These are phyloP conservation scores for Spodoptera litura DNA, from an alignment of 1,140 invertebrate species.

Conservation along the genomic window DNA sequence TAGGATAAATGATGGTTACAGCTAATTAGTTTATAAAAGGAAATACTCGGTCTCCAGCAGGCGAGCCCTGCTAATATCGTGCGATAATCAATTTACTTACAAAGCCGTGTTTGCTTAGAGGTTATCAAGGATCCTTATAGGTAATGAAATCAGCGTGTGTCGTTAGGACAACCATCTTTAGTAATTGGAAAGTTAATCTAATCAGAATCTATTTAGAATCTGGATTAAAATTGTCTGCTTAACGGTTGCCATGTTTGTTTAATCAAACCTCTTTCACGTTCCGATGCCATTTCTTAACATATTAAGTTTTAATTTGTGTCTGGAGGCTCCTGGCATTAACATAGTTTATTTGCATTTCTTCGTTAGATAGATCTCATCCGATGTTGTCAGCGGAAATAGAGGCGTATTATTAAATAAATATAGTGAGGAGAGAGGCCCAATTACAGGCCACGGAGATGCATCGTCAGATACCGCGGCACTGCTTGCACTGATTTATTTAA, in stretches of 20 bases:
- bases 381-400: conserved; percentile 58
- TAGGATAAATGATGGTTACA: background rate
- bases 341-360: conserved; percentile 36
- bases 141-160: background rate
- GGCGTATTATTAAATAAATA: conserved; percentile 65
- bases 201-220: conserved; percentile 9
- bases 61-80: conserved; percentile 1
- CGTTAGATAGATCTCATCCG: conserved; percentile 28
- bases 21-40: conserved; percentile 34
- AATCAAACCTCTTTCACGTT: background rate
- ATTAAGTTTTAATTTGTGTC: conserved; percentile 35
- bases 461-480: conserved; percentile 48
- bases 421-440: conserved; percentile 56
- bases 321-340: conserved; percentile 5
- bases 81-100: conserved; percentile 28
- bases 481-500: conserved; percentile 57
- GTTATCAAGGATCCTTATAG: conserved; percentile 7
- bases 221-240: conserved; percentile 6
- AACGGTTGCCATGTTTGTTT: background rate
- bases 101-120: background rate
- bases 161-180: conserved; percentile 10
- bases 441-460: conserved; percentile 58
- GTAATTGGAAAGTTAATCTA: conserved; percentile 5
- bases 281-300: background rate
- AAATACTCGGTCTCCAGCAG: conserved; percentile 3